Percentiles rank a stretch among this genome's conserved stretches.
Evolutionary conservation across 2,888 invertebrate genomes (phyloP).

Genomic region (Chrysolina americana): DNA sequence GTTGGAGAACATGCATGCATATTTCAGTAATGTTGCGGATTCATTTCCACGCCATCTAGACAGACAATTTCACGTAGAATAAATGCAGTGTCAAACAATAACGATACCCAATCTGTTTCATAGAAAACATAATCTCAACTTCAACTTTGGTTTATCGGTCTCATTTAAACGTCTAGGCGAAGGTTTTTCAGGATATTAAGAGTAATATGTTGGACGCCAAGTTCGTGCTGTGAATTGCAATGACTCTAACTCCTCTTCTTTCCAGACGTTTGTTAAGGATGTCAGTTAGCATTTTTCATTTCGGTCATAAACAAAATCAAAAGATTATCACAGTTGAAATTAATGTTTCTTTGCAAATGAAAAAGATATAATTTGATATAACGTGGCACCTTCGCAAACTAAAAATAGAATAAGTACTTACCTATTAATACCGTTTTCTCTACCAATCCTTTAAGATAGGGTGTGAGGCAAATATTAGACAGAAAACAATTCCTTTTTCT

Average conservation of each 20-base stretch:
- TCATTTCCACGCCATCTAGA: background rate
- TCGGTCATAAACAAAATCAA: background rate
- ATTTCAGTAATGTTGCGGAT: background rate
- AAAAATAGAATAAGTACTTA: too few species aligned
- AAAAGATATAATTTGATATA: too few species aligned
- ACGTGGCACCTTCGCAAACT: too few species aligned
- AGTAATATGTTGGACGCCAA: background rate
- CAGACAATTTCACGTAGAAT: background rate
- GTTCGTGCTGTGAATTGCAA: background rate
- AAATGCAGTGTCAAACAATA: background rate
- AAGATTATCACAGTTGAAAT: too few species aligned
- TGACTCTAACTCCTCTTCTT: background rate
- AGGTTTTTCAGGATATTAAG: background rate
- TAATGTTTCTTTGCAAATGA: too few species aligned
- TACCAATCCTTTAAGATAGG: too few species aligned
- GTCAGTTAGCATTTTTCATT: background rate
- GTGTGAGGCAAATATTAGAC: too few species aligned
- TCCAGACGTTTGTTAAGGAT: background rate
- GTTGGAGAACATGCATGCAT: background rate
- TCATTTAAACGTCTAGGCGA: conserved; percentile 6
- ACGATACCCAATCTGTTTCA: conserved; percentile 4
- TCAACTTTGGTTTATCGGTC: conserved; percentile 5
- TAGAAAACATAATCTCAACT: background rate
- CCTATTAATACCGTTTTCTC: too few species aligned
- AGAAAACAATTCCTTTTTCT: too few species aligned